Evolutionary conservation across 2,113 vertebrate species (phyloP).

Genomic region (Phylloscopus trochiloides): DNA sequence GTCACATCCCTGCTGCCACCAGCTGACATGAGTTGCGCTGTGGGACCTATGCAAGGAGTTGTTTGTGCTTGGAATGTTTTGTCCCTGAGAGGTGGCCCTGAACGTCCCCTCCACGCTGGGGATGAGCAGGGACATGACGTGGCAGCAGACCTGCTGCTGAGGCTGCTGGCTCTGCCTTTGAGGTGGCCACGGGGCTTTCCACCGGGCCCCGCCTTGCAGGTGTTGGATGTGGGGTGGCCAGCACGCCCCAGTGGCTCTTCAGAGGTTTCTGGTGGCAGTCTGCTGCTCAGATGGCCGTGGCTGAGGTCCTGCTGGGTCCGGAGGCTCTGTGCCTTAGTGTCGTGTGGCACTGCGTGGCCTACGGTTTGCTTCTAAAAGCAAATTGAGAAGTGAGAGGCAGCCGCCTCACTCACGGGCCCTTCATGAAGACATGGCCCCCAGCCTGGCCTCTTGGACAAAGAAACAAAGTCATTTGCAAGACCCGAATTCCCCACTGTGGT

Average conservation of each 20-base stretch:
- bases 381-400: conserved; percentile 39
- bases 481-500: fast-evolving
- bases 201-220: fast-evolving
- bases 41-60: neutral
- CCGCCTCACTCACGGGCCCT: neutral
- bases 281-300: neutral
- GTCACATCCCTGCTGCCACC: fast-evolving
- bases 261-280: neutral
- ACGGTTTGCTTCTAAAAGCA: neutral
- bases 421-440: neutral
- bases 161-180: neutral
- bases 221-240: neutral
- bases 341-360: fast-evolving
- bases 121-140: fast-evolving
- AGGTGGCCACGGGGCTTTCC: neutral
- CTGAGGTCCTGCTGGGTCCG: neutral
- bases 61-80: neutral
- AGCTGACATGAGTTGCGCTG: fast-evolving
- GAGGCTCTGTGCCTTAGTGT: neutral
- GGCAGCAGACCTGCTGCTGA: neutral
- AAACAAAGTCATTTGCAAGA: neutral
- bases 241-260: neutral
- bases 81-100: neutral
- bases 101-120: fast-evolving
- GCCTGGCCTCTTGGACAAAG: neutral